Conservation (phyloP, 2,113 vertebrate genomes). For the Trochalopteron elliotii region DNA sequence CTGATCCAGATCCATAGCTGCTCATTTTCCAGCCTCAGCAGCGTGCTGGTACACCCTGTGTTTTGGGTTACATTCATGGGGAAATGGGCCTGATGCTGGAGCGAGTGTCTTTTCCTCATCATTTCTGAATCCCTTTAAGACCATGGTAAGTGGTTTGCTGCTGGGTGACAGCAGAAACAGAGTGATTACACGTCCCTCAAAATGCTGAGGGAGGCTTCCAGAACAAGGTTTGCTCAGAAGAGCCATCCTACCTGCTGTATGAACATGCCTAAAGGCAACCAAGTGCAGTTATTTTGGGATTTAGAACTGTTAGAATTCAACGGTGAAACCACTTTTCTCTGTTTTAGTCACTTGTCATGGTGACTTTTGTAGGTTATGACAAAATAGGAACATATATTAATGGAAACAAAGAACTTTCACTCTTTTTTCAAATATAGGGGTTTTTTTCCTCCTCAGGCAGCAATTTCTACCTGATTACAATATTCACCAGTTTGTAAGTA, state of each 20-base stretch:
- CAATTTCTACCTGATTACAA: slow-evolving; percentile 1
- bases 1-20: background rate
- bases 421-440: background rate
- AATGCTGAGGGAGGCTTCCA: background rate
- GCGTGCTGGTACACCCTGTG: rapidly evolving
- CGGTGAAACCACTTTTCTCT: background rate
- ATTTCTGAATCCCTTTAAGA: background rate
- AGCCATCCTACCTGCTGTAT: background rate
- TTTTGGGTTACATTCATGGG: background rate
- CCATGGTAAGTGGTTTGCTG: background rate
- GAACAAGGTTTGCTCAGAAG: background rate
- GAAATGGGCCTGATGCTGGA: rapidly evolving
- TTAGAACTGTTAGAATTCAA: slow-evolving; percentile 23
- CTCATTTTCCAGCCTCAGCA: background rate
- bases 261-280: background rate
- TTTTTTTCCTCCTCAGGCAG: background rate
- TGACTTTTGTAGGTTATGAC: slow-evolving; percentile 32
- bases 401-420: background rate
- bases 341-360: slow-evolving; percentile 16
- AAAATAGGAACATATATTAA: slow-evolving; percentile 26
- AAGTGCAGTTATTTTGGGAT: background rate
- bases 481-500: background rate
- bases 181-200: background rate
- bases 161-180: background rate
- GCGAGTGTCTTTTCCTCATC: rapidly evolving